Conservation (phyloP, 2,113 vertebrate species). For the Myanophis thanlyinensis region DNA sequence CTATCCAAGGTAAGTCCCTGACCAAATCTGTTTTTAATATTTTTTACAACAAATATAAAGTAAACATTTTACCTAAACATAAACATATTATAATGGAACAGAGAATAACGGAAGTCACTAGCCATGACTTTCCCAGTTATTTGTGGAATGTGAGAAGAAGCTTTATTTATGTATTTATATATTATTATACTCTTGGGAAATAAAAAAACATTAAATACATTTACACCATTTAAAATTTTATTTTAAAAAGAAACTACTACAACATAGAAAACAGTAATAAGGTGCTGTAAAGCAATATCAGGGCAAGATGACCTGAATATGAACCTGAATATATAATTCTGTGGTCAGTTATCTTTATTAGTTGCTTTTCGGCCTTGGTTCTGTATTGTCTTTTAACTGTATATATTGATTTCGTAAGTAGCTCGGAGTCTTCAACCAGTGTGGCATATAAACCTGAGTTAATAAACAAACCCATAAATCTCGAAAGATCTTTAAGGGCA, state of each 20-base stretch:
- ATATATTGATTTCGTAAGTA: not conserved
- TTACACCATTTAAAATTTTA: not conserved
- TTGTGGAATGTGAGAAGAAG: not conserved
- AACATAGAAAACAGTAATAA: not conserved
- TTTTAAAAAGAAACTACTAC: not conserved
- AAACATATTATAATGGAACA: not conserved
- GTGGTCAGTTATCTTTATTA: not conserved
- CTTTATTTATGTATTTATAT: not conserved
- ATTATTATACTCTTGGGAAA: not conserved
- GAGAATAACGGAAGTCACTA: not conserved
- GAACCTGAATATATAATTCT: not conserved
- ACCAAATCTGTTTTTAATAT: not conserved
- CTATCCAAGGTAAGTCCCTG: not conserved
- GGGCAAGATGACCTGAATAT: not conserved
- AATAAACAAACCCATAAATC: not conserved
- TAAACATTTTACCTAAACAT: not conserved
- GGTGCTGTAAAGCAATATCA: not conserved
- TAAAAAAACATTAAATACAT: not conserved
- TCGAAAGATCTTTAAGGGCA: not conserved
- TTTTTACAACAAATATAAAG: not conserved
- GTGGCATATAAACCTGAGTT: not conserved
- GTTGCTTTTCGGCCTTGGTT: not conserved
- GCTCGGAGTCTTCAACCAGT: not conserved
- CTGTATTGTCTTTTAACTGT: not conserved
- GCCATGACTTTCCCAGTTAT: not conserved